Conservation (phyloP, 64 coral and sea anemone genomes). For the Stylophora pistillata region DNA sequence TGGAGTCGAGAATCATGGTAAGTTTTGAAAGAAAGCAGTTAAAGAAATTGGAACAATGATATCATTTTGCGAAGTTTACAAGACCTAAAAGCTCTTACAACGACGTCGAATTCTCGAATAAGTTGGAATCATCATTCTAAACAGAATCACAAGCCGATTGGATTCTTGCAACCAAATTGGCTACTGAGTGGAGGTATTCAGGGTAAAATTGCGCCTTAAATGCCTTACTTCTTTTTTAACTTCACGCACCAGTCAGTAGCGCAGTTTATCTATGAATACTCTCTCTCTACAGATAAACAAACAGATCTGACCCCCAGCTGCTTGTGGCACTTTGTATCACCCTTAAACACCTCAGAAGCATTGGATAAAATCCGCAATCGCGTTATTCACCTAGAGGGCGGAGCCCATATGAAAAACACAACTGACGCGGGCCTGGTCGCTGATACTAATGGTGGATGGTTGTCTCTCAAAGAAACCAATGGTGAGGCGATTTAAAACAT, state of each 20-base stretch:
- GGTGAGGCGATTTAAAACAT: slow-evolving; percentile 3
- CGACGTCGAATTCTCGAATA: too few species aligned
- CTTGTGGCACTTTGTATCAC: slow-evolving; percentile 60
- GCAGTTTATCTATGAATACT: not conserved
- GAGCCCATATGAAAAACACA: slow-evolving; percentile 44
- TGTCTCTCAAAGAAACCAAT: slow-evolving; percentile 72
- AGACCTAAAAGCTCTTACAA: too few species aligned
- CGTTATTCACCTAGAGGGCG: slow-evolving; percentile 44
- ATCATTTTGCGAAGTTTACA: too few species aligned
- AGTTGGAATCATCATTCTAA: too few species aligned
- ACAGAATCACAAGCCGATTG: too few species aligned
- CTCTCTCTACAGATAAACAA: slow-evolving; percentile 32
- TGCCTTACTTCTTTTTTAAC: too few species aligned
- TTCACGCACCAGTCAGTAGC: not conserved
- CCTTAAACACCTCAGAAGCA: slow-evolving; percentile 26
- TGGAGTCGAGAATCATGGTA: not conserved
- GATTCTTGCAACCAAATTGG: too few species aligned
- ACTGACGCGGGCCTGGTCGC: slow-evolving; percentile 43
- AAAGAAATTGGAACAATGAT: too few species aligned
- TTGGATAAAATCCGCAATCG: slow-evolving; percentile 44
- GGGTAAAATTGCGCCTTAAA: too few species aligned
- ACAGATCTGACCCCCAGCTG: slow-evolving; percentile 39
- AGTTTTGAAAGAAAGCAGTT: not conserved
- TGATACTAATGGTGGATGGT: slow-evolving; percentile 63
- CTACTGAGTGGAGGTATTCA: too few species aligned